A percentile compares a stretch with the other conserved stretches of the same genome.
Conservation (phyloP, 2,797 vertebrate species). For the Babyrousa celebensis region DNA sequence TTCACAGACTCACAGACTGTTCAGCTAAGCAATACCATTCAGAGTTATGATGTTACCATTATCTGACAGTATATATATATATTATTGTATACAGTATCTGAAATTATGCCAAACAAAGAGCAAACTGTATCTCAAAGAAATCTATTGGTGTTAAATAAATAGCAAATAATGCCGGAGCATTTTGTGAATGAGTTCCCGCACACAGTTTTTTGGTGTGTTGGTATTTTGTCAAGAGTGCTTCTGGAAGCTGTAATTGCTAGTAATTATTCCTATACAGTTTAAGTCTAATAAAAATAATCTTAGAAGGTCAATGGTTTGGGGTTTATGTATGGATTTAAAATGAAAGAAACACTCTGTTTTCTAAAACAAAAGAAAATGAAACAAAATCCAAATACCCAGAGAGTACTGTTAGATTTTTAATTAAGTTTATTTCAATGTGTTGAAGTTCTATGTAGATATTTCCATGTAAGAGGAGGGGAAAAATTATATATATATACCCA, state of each 20-base stretch:
- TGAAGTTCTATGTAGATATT: neutral
- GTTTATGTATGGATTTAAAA: neutral
- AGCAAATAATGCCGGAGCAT: neutral
- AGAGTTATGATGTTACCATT: neutral
- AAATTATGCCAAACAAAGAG: neutral
- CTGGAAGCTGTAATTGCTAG: neutral
- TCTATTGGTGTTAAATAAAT: neutral
- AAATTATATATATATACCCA: neutral
- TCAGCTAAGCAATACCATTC: neutral
- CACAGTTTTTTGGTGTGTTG: neutral
- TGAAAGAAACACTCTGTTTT: neutral
- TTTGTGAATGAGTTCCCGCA: neutral
- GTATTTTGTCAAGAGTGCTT: neutral
- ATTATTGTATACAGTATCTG: neutral
- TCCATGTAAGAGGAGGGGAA: neutral
- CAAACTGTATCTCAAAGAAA: neutral
- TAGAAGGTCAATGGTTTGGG: neutral
- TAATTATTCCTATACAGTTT: neutral
- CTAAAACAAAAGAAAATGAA: neutral
- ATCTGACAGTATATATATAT: neutral
- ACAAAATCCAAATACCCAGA: neutral
- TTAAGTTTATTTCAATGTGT: neutral
- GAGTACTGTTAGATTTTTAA: neutral
- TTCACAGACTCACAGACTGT: neutral
- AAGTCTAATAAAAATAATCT: slow-evolving; percentile 22